A percentile compares a stretch with the other conserved stretches of the same genome.
These are phyloP conservation scores for Scyliorhinus canicula DNA, from an alignment of 2,797 vertebrate genomes.

Conservation along the genomic window DNA sequence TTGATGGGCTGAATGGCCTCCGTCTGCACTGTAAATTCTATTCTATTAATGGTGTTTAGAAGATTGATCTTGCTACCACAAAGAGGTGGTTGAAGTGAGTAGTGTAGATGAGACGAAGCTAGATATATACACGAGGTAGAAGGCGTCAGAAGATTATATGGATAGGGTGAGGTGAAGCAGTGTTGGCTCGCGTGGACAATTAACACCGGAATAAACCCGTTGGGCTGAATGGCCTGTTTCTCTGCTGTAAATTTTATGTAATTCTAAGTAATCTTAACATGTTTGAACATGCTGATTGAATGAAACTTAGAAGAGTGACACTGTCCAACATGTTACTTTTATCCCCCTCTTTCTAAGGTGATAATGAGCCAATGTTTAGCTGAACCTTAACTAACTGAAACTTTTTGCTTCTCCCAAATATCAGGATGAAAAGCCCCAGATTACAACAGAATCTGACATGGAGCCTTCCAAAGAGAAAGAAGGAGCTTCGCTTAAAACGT, in stretches of 20 bases:
- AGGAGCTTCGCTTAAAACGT: constrained; percentile 58
- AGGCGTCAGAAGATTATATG: neutral
- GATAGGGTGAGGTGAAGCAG: neutral
- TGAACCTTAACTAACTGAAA: constrained; percentile 68
- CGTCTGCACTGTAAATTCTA: too few relatives aligned
- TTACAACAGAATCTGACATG: constrained; percentile 52
- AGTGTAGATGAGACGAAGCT: neutral
- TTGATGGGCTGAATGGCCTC: too few relatives aligned
- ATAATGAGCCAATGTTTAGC: constrained; percentile 60
- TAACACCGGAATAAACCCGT: neutral
- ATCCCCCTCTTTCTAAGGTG: constrained; percentile 49
- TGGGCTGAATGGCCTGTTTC: neutral
- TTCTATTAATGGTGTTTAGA: neutral
- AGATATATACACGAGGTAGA: neutral
- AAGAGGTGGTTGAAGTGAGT: neutral
- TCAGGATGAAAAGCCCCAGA: constrained; percentile 54
- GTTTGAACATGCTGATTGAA: neutral
- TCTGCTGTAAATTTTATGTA: neutral
- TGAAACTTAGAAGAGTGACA: neutral
- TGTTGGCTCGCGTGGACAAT: neutral
- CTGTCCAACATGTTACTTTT: neutral
- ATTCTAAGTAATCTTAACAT: neutral
- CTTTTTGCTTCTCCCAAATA: constrained; percentile 62
- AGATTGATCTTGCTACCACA: neutral
- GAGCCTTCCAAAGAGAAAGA: constrained; percentile 50